These are phyloP conservation scores for Accipiter virgatus DNA, from an alignment of 2,113 vertebrate species.

Conservation along the genomic window DNA sequence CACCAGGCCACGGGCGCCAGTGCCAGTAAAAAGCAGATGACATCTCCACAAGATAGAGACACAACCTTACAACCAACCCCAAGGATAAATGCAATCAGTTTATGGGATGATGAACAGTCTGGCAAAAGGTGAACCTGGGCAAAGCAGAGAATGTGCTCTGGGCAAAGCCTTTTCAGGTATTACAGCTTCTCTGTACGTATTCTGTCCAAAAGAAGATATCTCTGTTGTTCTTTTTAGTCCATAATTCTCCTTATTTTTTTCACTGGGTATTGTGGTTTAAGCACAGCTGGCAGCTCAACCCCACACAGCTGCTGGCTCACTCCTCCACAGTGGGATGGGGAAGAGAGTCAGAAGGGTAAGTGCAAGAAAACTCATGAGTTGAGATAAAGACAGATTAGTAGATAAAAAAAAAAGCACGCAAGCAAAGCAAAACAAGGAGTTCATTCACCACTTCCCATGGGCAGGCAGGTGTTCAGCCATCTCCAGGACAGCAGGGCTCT, in stretches of 20 bases:
- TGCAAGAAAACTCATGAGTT: not conserved
- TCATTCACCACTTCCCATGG: not conserved
- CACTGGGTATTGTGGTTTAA: not conserved
- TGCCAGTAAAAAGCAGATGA: not conserved
- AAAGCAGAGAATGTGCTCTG: not conserved
- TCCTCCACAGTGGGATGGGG: not conserved
- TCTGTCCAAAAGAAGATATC: not conserved
- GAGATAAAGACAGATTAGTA: not conserved
- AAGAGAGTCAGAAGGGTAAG: not conserved
- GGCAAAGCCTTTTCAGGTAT: constrained; percentile 23
- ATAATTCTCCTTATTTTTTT: not conserved
- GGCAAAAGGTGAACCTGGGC: not conserved
- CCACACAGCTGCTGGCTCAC: not conserved
- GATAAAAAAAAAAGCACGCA: not conserved
- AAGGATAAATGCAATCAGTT: constrained; percentile 22
- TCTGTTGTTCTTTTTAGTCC: not conserved
- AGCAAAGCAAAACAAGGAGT: not conserved
- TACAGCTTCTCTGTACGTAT: not conserved
- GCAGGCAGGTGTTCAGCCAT: not conserved
- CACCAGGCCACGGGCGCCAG: not conserved
- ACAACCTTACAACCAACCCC: not conserved
- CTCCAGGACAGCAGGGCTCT: not conserved
- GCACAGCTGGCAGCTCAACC: not conserved
- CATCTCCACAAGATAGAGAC: not conserved
- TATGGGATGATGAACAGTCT: not conserved